phyloP scores from a whole-genome alignment of 35 echinoderm and acorn worm species.

The Lytechinus variegatus region DNA sequence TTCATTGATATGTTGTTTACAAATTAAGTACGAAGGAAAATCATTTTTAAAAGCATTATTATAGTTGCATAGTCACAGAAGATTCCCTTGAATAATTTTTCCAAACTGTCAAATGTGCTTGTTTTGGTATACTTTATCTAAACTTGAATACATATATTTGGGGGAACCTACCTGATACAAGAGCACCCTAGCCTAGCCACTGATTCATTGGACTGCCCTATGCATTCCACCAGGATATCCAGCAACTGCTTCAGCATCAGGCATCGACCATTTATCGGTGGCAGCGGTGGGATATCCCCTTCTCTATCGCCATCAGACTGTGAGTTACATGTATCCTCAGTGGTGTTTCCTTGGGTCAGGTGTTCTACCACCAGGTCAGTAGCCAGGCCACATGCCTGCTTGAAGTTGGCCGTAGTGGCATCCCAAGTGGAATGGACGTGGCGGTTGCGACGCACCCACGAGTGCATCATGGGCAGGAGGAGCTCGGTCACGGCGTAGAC shows the following conservation, averaged over 20 bases:
- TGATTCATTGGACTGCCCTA: constrained; percentile 93
- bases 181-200: constrained; percentile 96
- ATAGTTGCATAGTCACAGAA: no score
- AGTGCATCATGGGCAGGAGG: constrained; percentile 94
- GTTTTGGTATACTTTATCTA: neutral
- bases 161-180: constrained; percentile 71
- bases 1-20: no score
- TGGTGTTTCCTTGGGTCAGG: constrained; percentile 33
- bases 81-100: neutral
- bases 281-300: constrained; percentile 18
- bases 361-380: constrained; percentile 93
- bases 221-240: constrained; percentile 94
- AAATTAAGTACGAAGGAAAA: no score
- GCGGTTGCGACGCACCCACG: constrained; percentile 86
- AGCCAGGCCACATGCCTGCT: constrained; percentile 95
- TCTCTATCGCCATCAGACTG: neutral
- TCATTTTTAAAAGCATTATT: no score
- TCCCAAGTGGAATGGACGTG: constrained; percentile 91
- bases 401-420: constrained; percentile 92
- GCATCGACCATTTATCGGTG: constrained; percentile 63
- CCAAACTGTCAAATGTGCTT: neutral
- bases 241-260: constrained; percentile 87
- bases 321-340: neutral
- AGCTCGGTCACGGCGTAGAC: constrained; percentile 90
- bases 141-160: neutral